These are phyloP conservation scores for Cherax quadricarinatus DNA, from an alignment of 1,140 invertebrate genomes.

Conservation along the genomic window DNA sequence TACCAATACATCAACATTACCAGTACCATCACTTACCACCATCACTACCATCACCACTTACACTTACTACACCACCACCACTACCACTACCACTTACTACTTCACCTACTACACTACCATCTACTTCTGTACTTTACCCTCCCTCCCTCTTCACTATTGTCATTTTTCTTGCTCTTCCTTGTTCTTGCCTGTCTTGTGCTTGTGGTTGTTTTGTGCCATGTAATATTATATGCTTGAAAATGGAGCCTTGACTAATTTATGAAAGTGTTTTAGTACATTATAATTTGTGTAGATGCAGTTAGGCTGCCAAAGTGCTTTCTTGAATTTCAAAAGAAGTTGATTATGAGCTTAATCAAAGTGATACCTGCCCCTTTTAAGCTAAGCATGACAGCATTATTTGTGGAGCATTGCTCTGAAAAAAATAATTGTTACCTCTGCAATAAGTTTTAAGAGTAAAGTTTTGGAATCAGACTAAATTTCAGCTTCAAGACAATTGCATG, in stretches of 20 bases:
- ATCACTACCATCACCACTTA: too few relatives aligned
- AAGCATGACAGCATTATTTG: constrained; percentile 9
- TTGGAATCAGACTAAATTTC: background rate
- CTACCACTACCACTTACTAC: too few relatives aligned
- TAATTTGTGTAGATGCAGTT: background rate
- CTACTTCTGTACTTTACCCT: background rate
- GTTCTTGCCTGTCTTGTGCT: constrained; percentile 36
- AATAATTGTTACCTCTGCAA: too few relatives aligned
- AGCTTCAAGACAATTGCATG: background rate
- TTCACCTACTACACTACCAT: too few relatives aligned
- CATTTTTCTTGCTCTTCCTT: background rate
- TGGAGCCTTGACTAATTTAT: constrained; percentile 8
- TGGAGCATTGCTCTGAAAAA: background rate
- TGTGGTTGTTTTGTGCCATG: constrained; percentile 50
- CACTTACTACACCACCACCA: too few relatives aligned
- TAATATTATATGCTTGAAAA: constrained; percentile 43
- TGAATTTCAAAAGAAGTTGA: background rate
- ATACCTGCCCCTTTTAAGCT: background rate
- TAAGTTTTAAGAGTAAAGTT: too few relatives aligned
- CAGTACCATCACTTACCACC: too few relatives aligned
- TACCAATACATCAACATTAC: too few relatives aligned
- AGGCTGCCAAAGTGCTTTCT: background rate
- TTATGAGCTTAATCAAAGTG: background rate
- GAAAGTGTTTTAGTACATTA: background rate
- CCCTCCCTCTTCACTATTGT: too few relatives aligned